Evolutionary conservation across 2,888 invertebrate species (phyloP).

Genomic region (Drosophila pseudotakahashii): DNA sequence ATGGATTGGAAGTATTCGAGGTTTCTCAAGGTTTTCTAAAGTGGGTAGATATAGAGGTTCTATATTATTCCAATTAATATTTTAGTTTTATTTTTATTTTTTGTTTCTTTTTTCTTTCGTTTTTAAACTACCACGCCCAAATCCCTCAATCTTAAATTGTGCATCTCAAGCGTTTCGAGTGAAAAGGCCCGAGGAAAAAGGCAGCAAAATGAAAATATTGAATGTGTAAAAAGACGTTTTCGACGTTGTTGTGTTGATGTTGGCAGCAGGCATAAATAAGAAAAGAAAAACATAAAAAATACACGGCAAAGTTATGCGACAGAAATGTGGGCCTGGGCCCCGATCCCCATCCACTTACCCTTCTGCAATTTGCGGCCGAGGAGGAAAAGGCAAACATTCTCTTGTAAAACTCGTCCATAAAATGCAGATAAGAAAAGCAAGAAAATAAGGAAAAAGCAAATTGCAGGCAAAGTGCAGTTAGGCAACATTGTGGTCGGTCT

Average conservation of each 20-base stretch:
- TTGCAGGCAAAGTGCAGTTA: slow-evolving; percentile 30
- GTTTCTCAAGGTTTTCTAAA: slow-evolving; percentile 5
- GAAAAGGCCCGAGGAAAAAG: slow-evolving; percentile 9
- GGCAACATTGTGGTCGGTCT: slow-evolving; percentile 38
- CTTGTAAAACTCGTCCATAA: slow-evolving; percentile 60
- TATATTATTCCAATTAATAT: too few relatives aligned
- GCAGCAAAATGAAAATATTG: slow-evolving; percentile 31
- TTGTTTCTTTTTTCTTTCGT: neutral
- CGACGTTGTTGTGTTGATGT: slow-evolving; percentile 6
- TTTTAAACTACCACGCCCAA: slow-evolving; percentile 35
- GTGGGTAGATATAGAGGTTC: neutral
- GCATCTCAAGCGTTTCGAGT: slow-evolving; percentile 41
- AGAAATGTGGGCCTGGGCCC: slow-evolving; percentile 53
- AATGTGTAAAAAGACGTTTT: slow-evolving; percentile 20
- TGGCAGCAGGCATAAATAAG: slow-evolving; percentile 8
- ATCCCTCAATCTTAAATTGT: slow-evolving; percentile 56
- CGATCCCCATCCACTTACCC: neutral
- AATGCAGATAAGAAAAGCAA: slow-evolving; percentile 27
- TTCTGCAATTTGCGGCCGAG: slow-evolving; percentile 15
- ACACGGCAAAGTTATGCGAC: slow-evolving; percentile 66
- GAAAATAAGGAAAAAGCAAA: neutral
- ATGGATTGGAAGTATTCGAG: neutral
- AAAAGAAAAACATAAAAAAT: slow-evolving; percentile 36
- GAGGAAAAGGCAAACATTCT: slow-evolving; percentile 39
- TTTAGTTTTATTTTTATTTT: too few relatives aligned